Percentiles rank a stretch among this genome's conserved stretches.
These are phyloP conservation scores for Scaptomyza flava DNA, from an alignment of 2,888 invertebrate species.

Conservation along the genomic window DNA sequence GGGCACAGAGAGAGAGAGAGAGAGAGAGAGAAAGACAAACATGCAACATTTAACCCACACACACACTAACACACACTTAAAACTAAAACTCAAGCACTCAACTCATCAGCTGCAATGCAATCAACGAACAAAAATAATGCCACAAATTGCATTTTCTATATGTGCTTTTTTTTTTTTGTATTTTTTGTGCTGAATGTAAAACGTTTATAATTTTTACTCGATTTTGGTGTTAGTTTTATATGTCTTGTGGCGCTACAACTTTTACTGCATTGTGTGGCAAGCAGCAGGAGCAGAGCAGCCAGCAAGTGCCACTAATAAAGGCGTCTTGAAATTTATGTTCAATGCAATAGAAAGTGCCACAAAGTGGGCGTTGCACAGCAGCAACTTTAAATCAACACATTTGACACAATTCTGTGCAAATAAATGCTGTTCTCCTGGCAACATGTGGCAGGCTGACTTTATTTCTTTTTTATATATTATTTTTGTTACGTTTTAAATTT, in stretches of 20 bases:
- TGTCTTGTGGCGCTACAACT: slow-evolving; percentile 44
- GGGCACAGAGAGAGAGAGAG: slow-evolving; percentile 1
- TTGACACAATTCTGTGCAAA: slow-evolving; percentile 54
- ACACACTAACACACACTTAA: slow-evolving; percentile 20
- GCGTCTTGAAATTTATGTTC: slow-evolving; percentile 57
- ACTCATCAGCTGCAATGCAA: slow-evolving; percentile 64
- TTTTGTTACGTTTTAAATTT: slow-evolving; percentile 28
- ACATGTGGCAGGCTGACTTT: slow-evolving; percentile 19
- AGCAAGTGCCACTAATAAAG: slow-evolving; percentile 46
- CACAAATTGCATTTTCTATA: slow-evolving; percentile 55
- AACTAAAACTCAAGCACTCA: slow-evolving; percentile 28
- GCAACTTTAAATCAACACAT: slow-evolving; percentile 15
- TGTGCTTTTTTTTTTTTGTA: slow-evolving; percentile 19
- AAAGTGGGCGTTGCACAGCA: slow-evolving; percentile 44
- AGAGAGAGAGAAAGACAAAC: slow-evolving; percentile 7
- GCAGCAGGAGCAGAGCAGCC: slow-evolving; percentile 1
- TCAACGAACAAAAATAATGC: slow-evolving; percentile 66
- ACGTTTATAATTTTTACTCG: slow-evolving; percentile 28
- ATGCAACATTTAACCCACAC: slow-evolving; percentile 53
- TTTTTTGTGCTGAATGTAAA: slow-evolving; percentile 21
- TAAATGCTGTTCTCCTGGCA: slow-evolving; percentile 11
- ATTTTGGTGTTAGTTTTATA: slow-evolving; percentile 16
- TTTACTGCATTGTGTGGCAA: slow-evolving; percentile 35
- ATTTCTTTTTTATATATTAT: slow-evolving; percentile 11
- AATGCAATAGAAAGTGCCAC: slow-evolving; percentile 63